phyloP scores from a whole-genome alignment of 2,797 vertebrate genomes.

The Lateolabrax maculatus region DNA sequence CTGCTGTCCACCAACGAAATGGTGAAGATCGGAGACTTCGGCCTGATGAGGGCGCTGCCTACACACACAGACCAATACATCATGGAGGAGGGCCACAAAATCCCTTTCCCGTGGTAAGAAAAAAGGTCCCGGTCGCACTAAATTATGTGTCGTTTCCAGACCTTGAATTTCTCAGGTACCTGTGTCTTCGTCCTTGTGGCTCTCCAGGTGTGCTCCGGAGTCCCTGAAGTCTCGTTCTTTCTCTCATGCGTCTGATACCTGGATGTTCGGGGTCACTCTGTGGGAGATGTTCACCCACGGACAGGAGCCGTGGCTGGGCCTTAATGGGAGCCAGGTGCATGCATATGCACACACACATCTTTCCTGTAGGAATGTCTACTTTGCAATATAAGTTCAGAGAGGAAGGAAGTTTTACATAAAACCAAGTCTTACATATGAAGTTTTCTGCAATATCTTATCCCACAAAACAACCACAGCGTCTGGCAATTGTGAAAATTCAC shows the following conservation, averaged over 20 bases:
- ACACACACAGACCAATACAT: conserved; percentile 96
- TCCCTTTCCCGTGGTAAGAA: conserved; percentile 96
- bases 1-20: conserved; percentile 94
- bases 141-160: neutral
- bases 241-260: conserved; percentile 97
- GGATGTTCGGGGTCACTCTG: conserved; percentile 98
- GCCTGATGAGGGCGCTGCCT: conserved; percentile 96
- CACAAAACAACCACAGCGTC: neutral
- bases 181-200: neutral
- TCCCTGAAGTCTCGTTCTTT: conserved; percentile 96
- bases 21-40: conserved; percentile 98
- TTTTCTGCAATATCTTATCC: neutral
- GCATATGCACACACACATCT: neutral
- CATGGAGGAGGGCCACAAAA: conserved; percentile 99
- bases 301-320: conserved; percentile 97
- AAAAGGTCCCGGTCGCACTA: fast-evolving
- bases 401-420: neutral
- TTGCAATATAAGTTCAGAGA: neutral
- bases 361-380: neutral
- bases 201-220: conserved; percentile 95
- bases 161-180: too few relatives aligned
- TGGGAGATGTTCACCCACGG: conserved; percentile 99
- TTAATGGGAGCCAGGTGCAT: conserved; percentile 95
- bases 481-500: neutral
- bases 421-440: neutral